Percentiles rank a stretch among this genome's conserved stretches.
These are phyloP conservation scores for Cardinalis cardinalis DNA, from an alignment of 2,113 vertebrate genomes.

Conservation along the genomic window DNA sequence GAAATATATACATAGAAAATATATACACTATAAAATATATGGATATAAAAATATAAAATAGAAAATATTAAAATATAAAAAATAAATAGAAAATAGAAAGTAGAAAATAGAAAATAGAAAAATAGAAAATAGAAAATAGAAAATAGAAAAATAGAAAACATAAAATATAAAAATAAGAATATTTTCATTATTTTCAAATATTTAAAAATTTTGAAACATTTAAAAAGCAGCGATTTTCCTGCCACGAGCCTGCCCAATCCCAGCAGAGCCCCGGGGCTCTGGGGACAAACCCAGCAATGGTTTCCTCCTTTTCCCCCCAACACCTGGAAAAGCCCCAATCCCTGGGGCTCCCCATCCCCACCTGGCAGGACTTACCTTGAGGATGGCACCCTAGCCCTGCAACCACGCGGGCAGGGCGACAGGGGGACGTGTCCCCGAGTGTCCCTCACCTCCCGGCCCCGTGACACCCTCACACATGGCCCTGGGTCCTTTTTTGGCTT, in stretches of 20 bases:
- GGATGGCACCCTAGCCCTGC: rapidly evolving
- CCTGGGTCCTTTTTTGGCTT: neutral
- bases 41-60: too few species aligned
- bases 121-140: too few species aligned
- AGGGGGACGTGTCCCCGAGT: neutral
- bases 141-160: too few species aligned
- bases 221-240: neutral
- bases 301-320: neutral
- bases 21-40: neutral
- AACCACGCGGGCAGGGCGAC: neutral
- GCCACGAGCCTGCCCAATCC: neutral
- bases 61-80: too few species aligned
- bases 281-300: neutral
- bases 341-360: rapidly evolving
- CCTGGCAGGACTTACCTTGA: neutral
- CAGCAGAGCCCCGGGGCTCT: neutral
- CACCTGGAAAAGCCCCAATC: neutral
- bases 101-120: too few species aligned
- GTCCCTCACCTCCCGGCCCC: neutral
- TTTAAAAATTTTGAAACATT: rapidly evolving
- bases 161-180: too few species aligned
- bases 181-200: neutral
- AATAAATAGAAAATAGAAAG: too few species aligned
- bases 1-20: neutral
- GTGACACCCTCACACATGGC: neutral